Base-by-base conservation (phyloP, 2,113 vertebrate genomes). In the Pelecanus crispus region DNA sequence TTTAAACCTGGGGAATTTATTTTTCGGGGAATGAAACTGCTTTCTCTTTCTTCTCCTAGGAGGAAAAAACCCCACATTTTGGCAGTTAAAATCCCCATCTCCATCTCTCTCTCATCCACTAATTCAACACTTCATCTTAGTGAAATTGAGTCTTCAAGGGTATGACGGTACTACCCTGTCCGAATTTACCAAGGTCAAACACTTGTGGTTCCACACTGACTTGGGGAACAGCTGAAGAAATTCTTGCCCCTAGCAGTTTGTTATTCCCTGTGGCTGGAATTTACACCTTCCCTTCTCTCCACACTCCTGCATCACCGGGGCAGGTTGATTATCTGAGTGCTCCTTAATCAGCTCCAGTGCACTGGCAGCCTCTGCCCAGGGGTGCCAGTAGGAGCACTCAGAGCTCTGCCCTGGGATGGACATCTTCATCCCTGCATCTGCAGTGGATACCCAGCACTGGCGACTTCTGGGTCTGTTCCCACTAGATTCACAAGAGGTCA, bases 1-100 rank as follows among this genome's bases (percentile, higher is more conserved):
- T 75, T 90, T 91, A 93, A 93, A 90, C 34, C 26, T 58, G 42
- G 45, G 31, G n/a, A 85, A 67, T 85, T 87, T 61, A 15, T 67
- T 95, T 92, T 80, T 50, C 0, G 7, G 67, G 52, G 31, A 91
- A 68, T 75, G 4, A 77, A 88, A 80, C 11, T 42, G 34, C 52
- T 65, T 78, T 86, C 74, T 91, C 32, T 81, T 84, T 92, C 75
- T 50, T 85, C 19, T 81, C 19, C 17, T 70, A 55, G 59, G 13
- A 87, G 40, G 29, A 31, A 56, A 90, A 87, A 79, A 47, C n/a
- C n/a, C n/a, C n/a, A n/a, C 25, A 31, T 73, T 92, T 91, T 93
- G 90, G 67, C 49, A 56, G 47, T 71, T 93, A 65, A 88, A 83
- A 62, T 80, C 21, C 21, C 42, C 18, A 13, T 65, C 36, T 78